Percentiles rank a stretch among this genome's conserved stretches.
phyloP scores from a whole-genome alignment of 2,113 vertebrate species.

The Dipodomys spectabilis region DNA sequence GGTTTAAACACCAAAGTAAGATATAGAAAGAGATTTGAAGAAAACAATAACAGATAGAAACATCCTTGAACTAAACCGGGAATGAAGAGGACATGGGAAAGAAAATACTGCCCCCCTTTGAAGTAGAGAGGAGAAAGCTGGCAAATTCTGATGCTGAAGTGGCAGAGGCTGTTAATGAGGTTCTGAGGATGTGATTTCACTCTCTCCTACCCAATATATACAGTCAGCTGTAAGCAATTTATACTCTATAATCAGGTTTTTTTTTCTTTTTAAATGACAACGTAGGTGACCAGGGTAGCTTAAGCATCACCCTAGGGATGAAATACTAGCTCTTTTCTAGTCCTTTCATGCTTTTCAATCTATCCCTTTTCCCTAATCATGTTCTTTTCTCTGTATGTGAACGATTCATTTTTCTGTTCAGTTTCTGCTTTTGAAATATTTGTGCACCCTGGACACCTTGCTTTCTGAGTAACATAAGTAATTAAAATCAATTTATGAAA shows the following conservation, averaged over 20 bases:
- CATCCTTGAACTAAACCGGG: conserved; percentile 51
- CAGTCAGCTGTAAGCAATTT: conserved; percentile 22
- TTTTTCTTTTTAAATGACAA: neutral
- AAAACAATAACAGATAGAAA: conserved; percentile 35
- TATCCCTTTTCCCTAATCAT: neutral
- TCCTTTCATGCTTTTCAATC: neutral
- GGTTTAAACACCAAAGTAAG: conserved; percentile 56
- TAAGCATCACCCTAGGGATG: conserved; percentile 16
- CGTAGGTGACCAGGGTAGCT: neutral
- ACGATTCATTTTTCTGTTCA: neutral
- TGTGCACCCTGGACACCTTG: neutral
- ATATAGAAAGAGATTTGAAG: conserved; percentile 55
- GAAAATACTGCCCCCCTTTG: conserved; percentile 77
- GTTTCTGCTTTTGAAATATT: neutral
- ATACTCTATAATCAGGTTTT: conserved; percentile 14
- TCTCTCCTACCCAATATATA: neutral
- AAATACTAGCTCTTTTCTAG: neutral
- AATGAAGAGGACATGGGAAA: conserved; percentile 60
- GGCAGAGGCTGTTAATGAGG: conserved; percentile 32
- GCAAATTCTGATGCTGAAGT: neutral
- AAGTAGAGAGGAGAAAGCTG: conserved; percentile 54
- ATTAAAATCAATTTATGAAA: conserved; percentile 53
- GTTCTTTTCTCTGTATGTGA: neutral
- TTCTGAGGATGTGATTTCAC: conserved; percentile 3
- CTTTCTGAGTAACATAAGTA: neutral